Base-by-base conservation (phyloP, 2,797 vertebrate species). In the Salmo trutta region DNA sequence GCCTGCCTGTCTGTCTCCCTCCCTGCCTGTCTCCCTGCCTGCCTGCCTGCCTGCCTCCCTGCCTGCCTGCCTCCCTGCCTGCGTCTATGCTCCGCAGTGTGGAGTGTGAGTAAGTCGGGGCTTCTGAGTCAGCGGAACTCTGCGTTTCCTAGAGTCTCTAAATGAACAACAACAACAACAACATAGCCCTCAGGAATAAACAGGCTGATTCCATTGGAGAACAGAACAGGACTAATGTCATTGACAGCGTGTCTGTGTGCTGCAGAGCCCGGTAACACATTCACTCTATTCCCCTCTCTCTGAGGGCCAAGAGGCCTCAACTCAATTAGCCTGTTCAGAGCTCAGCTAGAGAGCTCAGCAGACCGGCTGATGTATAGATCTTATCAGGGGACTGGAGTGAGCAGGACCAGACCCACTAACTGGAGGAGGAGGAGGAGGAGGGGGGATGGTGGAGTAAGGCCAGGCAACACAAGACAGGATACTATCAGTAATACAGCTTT, bases 11-110 rank as follows among this genome's bases (percentile, higher is more conserved):
- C 2, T 0, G 29, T 4, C 3, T 17, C 0, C 15, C 52, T 53
- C 12, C 4, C 52, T 3, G 52, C 3, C 52, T 16, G 52, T 4
- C 1, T 36, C 15, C 36, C 36, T 36, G 6, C 6, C 36, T 7
- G 6, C 6, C 36, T 7, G 5, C 0, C 36, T 36, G 0, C 15
- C 51, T 52, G 2, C 14, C 51, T 52, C 0, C 14, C 51, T 16
- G 52, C 0, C 15, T 12, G 0, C 14, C 52, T 16, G 3, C 1
- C 12, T 53, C 0, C 51, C 51, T 12, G 51, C 2, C 0, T 29
- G 8, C 27, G 62, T 27, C 4, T 65, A n/a, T 24, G 62, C 21
- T 70, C 53, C 59, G 67, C 75, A 62, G 56, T 71, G 68, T 19
- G 54, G 27, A 17, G 17, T 41, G 41, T 41, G 56, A 29, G 5